Evolutionary conservation across 2,888 invertebrate species (phyloP), one percentile per base, ranked within the genome.

Genomic region (Eueremaeus valkanovi): DNA sequence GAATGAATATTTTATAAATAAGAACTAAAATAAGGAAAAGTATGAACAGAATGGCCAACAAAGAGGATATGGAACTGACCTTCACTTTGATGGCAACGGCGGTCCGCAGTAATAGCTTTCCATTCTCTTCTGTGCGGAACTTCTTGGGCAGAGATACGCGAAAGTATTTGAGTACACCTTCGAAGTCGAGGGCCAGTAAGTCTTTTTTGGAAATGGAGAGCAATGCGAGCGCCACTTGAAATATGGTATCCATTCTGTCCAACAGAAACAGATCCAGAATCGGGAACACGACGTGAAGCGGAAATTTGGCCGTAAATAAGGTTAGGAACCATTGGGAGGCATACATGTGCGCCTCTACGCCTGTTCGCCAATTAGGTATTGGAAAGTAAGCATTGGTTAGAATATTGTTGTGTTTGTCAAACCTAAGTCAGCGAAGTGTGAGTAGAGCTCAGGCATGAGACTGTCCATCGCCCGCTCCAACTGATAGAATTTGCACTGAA

Each of bases 271-370:
- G 90, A 83, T 99, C 99, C 77, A 99, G 87, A 75, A 99, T 96
- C 84, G 95, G 95, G 85, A 96, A 99, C 42, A 99, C 80, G 29
- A 79, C 79, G 63, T 79, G 75, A 51, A 99, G 87, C 0, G 99
- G 99, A 85, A 99, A 99, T 82, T 98, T 90, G 42, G 99, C 98
- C 1, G 99, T 99, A 86, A 95, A 99, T n/a, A 99, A 87, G 0
- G 99, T 99, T 74, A 99, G 89, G 87, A 99, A 98, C 99, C 99
- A 99, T 85, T 99, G 99, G 6, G 95, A 95, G 29, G 98, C 98
- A 84, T 94, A 99, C 97, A 97, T 98, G 85, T 99, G 98, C n/a
- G 84, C 82, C 80, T 85, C 84, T 13, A 75, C 42, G n/a, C 72
- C 68, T 68, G 21, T 36, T 66, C 9, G n/a, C 9, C 24, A 33